phyloP scores from a whole-genome alignment of 2,797 vertebrate species.

The Craterocephalus amniculus region DNA sequence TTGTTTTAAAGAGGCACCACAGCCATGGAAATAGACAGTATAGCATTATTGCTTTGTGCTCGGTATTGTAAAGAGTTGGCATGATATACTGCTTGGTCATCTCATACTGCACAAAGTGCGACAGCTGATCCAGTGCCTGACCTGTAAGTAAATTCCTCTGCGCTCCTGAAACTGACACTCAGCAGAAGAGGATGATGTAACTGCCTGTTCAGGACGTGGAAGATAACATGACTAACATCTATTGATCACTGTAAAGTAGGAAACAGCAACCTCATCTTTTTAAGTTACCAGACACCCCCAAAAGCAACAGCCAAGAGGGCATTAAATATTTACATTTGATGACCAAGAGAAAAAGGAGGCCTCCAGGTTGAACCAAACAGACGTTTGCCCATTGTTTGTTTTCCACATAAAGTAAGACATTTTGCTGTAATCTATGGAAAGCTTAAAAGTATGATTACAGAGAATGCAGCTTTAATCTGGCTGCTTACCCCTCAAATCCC shows the following conservation, averaged over 20 bases:
- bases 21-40: neutral
- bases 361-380: slow-evolving; percentile 1
- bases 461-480: slow-evolving; percentile 49
- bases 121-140: slow-evolving; percentile 65
- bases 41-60: neutral
- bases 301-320: slow-evolving; percentile 61
- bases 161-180: slow-evolving; percentile 71
- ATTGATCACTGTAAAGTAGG: slow-evolving; percentile 70
- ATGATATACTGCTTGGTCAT: slow-evolving; percentile 25
- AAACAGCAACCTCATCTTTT: slow-evolving; percentile 75
- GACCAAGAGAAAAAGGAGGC: slow-evolving; percentile 63
- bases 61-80: neutral
- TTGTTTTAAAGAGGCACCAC: neutral
- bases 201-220: slow-evolving; percentile 53
- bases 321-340: slow-evolving; percentile 82
- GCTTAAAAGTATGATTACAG: slow-evolving; percentile 38
- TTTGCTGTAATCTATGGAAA: slow-evolving; percentile 45
- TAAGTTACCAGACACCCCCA: slow-evolving; percentile 76
- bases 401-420: slow-evolving; percentile 31
- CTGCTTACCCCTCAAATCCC: slow-evolving; percentile 50
- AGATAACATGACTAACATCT: slow-evolving; percentile 77
- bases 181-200: slow-evolving; percentile 70
- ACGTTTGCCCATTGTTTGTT: slow-evolving; percentile 26
- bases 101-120: slow-evolving; percentile 31
- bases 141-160: slow-evolving; percentile 79